A percentile compares a stretch with the other conserved stretches of the same genome.
Evolutionary conservation across 2,888 invertebrate genomes (phyloP).

Genomic region (Acrocyrtus sp.): DNA sequence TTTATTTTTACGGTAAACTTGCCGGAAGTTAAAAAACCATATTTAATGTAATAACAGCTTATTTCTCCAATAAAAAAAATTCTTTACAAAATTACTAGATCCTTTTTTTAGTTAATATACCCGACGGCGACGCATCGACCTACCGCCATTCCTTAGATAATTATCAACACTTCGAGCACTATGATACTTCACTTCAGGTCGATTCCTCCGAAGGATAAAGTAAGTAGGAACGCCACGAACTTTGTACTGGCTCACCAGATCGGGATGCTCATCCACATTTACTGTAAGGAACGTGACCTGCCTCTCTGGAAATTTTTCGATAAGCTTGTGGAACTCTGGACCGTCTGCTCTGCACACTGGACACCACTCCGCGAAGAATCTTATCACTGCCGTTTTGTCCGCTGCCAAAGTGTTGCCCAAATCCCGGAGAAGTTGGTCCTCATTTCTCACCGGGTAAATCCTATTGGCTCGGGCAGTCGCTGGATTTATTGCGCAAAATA

Average conservation of each 20-base stretch:
- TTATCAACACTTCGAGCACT: conserved; percentile 15
- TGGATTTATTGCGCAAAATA: background rate
- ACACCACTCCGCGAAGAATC: conserved; percentile 39
- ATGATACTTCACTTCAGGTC: conserved; percentile 8
- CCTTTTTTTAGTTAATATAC: no score
- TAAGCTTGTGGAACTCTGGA: conserved; percentile 13
- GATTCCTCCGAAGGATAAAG: conserved; percentile 11
- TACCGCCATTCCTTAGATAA: background rate
- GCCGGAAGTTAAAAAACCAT: no score
- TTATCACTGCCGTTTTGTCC: conserved; percentile 16
- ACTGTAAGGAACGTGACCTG: conserved; percentile 12
- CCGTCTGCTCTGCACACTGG: conserved; percentile 17
- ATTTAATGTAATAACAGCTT: no score
- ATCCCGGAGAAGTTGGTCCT: conserved; percentile 16
- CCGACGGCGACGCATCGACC: background rate
- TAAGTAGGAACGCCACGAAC: conserved; percentile 34
- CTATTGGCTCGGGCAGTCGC: background rate
- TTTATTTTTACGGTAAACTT: no score
- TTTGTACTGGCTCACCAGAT: conserved; percentile 8
- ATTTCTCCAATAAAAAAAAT: no score
- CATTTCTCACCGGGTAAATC: background rate
- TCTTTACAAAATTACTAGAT: no score
- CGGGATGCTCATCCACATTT: conserved; percentile 30
- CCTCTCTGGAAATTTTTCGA: conserved; percentile 17
- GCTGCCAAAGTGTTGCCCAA: background rate